Evolutionary conservation across 2,797 vertebrate genomes (phyloP).

Genomic region (Acanthurus tractus): DNA sequence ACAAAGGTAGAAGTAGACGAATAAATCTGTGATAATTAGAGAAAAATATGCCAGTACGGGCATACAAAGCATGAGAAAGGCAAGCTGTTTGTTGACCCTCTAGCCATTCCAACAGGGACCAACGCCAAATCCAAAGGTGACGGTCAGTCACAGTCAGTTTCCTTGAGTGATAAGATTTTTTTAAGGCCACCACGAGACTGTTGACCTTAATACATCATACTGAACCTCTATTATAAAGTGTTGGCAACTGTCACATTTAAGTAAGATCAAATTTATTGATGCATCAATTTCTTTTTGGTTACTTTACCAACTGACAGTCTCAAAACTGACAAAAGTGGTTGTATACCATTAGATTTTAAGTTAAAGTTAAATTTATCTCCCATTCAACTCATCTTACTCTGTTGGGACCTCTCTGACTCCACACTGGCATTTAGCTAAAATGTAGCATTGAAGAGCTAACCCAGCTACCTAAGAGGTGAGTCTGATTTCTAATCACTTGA

Average conservation of each 20-base stretch:
- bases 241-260: not conserved
- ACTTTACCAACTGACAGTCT: not conserved
- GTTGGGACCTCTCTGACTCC: not conserved
- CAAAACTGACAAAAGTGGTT: not conserved
- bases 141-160: constrained; percentile 29
- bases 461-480: not conserved
- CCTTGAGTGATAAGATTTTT: constrained; percentile 20
- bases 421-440: not conserved
- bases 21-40: not conserved
- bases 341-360: too few species aligned
- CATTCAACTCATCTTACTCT: not conserved
- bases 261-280: not conserved
- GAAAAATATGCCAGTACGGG: not conserved
- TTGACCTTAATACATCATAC: not conserved
- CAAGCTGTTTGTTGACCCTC: constrained; percentile 16
- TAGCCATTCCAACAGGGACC: constrained; percentile 47
- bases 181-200: not conserved
- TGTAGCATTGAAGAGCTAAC: not conserved
- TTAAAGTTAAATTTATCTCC: not conserved
- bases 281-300: too few species aligned
- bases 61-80: not conserved
- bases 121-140: constrained; percentile 9
- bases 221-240: not conserved
- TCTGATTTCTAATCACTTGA: constrained; percentile 31
- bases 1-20: constrained; percentile 2